Base-by-base conservation (phyloP, 1,140 invertebrate species). In the Glossosoma conforme region DNA sequence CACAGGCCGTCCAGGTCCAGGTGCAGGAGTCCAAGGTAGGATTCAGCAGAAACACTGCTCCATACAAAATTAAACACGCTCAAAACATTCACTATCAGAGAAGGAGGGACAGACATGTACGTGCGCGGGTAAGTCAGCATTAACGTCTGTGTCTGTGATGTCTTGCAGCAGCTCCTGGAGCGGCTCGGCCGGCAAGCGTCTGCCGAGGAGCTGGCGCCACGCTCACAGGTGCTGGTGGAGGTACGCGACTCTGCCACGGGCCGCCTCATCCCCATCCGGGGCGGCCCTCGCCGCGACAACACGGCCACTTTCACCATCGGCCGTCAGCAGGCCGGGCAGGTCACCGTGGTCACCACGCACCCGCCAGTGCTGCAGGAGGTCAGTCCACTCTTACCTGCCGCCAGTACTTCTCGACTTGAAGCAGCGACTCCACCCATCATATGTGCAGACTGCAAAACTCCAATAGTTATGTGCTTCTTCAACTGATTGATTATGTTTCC, bases 331-430 rank as follows among this genome's bases (percentile, higher is more conserved):
- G 77, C 85, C 25, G 86, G 82, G 52, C 84, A 85, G 59, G 84
- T 89, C 15, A 89, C 86, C 1, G 86, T 89, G 2, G 87, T 89
- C 37, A 89, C 86, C 8, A 89, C 85, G 19, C 87, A 89, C 72
- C 87, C 87, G 35, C 86, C 87, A 4, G 82, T 87, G 2, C 73
- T 89, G 9, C 76, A 81, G 30, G 82, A 84, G 14, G 65, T 60
- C 6, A 43, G 36, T 37, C n/a, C n/a, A n/a, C n/a, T n/a, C n/a
- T n/a, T n/a, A n/a, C n/a, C n/a, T n/a, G n/a, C n/a, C 18, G 36
- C 8, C 37, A 36, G 13, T 44, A 1, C 36, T 32, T 24, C 21
- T 42, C 32, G 13, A 2, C 48, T 45, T 46, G 14, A 32, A 13
- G 22, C 47, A 42, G 28, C 59, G 60, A 28, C 57, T 57, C 19